Percentiles rank a stretch among this genome's conserved stretches.
Conservation (phyloP, 2,797 vertebrate species). For the Xiphorhynchus erythropygius region DNA sequence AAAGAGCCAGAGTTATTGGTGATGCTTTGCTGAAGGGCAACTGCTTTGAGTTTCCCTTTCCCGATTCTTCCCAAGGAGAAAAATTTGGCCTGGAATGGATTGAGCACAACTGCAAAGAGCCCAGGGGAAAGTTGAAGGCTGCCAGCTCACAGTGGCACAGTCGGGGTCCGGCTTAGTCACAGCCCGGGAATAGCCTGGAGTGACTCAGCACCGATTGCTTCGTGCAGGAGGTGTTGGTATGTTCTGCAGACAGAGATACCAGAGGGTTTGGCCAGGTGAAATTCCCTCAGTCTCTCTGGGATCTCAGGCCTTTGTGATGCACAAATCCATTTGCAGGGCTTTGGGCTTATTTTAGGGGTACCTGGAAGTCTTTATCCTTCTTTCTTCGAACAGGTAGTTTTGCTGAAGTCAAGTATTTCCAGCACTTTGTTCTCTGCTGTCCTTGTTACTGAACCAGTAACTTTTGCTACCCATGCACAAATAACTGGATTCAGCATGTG, state of each 20-base stretch:
- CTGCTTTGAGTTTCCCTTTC: background rate
- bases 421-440: background rate
- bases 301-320: background rate
- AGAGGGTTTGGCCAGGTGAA: rapidly evolving
- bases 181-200: background rate
- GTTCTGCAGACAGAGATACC: background rate
- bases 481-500: rapidly evolving
- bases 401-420: background rate
- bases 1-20: rapidly evolving
- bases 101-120: background rate
- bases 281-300: background rate
- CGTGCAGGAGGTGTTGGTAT: rapidly evolving
- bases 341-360: background rate
- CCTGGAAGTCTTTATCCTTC: rapidly evolving
- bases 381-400: background rate
- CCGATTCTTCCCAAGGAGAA: background rate
- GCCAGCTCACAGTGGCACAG: rapidly evolving
- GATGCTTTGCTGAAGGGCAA: background rate
- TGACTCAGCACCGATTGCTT: background rate
- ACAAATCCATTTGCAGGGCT: background rate
- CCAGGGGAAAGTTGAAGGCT: background rate
- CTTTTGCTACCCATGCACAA: background rate
- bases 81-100: background rate
- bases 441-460: background rate
- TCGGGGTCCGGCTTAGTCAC: background rate